A percentile compares a stretch with the other conserved stretches of the same genome.
phyloP scores from a whole-genome alignment of 2,113 vertebrate genomes.

The Bagarius yarrelli region DNA sequence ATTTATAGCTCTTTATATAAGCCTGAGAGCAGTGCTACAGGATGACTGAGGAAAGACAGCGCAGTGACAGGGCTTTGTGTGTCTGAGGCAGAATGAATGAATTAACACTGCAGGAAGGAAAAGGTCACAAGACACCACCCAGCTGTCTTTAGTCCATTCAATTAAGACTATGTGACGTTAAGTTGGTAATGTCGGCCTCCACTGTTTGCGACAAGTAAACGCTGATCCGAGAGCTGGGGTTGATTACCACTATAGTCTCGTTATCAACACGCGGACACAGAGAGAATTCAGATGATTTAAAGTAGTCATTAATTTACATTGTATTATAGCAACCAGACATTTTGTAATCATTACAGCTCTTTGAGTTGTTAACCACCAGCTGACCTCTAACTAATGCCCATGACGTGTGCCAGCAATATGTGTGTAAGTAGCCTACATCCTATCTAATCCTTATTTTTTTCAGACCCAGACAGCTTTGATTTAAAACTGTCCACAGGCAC shows the following conservation, averaged over 20 bases:
- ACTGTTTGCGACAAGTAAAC: neutral
- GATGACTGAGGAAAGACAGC: neutral
- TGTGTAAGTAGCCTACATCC: neutral
- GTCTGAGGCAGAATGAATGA: conserved; percentile 16
- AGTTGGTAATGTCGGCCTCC: neutral
- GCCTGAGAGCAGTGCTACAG: neutral
- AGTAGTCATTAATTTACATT: neutral
- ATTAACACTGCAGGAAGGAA: conserved; percentile 20
- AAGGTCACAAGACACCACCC: conserved; percentile 37
- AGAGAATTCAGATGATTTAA: neutral
- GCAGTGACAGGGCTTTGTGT: conserved; percentile 3
- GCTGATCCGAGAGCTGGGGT: neutral
- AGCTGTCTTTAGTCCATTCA: neutral
- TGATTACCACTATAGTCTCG: neutral
- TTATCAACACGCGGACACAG: conserved; percentile 63
- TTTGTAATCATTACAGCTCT: conserved; percentile 18
- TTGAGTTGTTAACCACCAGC: conserved; percentile 12
- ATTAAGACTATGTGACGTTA: neutral
- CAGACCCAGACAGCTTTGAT: neutral
- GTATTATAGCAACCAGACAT: neutral
- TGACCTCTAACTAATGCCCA: neutral
- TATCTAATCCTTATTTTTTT: neutral
- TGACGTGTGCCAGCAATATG: neutral
- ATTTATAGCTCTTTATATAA: conserved; percentile 1
- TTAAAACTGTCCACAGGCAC: neutral